Conservation (phyloP, 1,140 invertebrate genomes). For the Zaprionus tsacasi region DNA sequence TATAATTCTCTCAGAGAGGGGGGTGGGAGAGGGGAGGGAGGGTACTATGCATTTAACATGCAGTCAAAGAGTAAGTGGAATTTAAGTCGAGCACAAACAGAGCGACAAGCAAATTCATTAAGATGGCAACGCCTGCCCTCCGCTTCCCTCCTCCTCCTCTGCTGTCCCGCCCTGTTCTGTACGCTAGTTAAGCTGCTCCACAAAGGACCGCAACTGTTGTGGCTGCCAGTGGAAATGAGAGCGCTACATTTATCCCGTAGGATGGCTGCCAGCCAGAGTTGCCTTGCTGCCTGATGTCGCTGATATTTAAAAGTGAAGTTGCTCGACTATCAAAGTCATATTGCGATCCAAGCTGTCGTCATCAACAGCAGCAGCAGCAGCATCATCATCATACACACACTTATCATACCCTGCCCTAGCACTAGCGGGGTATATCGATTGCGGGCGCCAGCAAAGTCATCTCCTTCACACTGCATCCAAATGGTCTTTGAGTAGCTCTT, state of each 20-base stretch:
- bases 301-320: slow-evolving; percentile 79
- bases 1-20: background rate
- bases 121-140: background rate
- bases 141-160: background rate
- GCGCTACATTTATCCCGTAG: slow-evolving; percentile 72
- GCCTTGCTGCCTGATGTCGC: slow-evolving; percentile 67
- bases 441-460: background rate
- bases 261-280: slow-evolving; percentile 36
- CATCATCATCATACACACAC: slow-evolving; percentile 13
- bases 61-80: slow-evolving; percentile 19
- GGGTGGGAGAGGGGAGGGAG: no score
- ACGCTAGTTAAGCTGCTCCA: slow-evolving; percentile 16
- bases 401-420: slow-evolving; percentile 28
- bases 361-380: slow-evolving; percentile 10
- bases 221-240: slow-evolving; percentile 65
- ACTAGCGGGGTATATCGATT: background rate
- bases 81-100: slow-evolving; percentile 20
- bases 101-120: slow-evolving; percentile 44
- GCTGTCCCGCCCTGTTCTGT: background rate
- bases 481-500: background rate
- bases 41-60: background rate
- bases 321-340: slow-evolving; percentile 28
- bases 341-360: slow-evolving; percentile 12
- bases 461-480: background rate
- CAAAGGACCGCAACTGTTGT: slow-evolving; percentile 51